Conservation (phyloP, 2,797 vertebrate genomes). For the Sebastes iracundus region DNA sequence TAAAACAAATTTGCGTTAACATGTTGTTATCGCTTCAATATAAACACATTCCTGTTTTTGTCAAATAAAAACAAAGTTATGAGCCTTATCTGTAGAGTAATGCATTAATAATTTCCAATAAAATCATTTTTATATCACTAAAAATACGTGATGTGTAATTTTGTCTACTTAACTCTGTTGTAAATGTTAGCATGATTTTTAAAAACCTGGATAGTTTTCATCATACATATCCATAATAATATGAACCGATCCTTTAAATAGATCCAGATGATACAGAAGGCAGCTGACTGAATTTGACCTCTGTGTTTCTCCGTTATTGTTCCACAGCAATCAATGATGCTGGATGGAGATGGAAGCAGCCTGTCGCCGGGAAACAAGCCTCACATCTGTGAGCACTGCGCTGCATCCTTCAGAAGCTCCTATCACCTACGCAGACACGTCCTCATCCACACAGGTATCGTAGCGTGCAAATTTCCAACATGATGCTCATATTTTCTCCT, state of each 20-base stretch:
- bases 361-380: constrained; percentile 93
- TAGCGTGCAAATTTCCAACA: background rate
- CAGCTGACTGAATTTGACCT: background rate
- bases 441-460: constrained; percentile 94
- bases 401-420: constrained; percentile 95
- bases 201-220: background rate
- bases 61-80: background rate
- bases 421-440: constrained; percentile 97
- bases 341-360: constrained; percentile 88
- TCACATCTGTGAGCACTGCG: constrained; percentile 97
- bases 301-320: constrained; percentile 2
- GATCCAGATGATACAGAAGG: background rate
- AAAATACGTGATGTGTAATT: background rate
- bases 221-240: background rate
- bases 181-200: background rate
- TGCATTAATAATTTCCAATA: background rate
- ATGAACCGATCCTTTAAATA: background rate
- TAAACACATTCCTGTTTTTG: background rate
- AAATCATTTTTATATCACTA: background rate
- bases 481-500: background rate
- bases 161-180: background rate
- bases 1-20: too few species aligned
- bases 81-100: background rate
- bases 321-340: constrained; percentile 82
- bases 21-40: too few species aligned